Evolutionary conservation across 2,888 invertebrate genomes (phyloP).

Genomic region (Cerastis rubricosa): DNA sequence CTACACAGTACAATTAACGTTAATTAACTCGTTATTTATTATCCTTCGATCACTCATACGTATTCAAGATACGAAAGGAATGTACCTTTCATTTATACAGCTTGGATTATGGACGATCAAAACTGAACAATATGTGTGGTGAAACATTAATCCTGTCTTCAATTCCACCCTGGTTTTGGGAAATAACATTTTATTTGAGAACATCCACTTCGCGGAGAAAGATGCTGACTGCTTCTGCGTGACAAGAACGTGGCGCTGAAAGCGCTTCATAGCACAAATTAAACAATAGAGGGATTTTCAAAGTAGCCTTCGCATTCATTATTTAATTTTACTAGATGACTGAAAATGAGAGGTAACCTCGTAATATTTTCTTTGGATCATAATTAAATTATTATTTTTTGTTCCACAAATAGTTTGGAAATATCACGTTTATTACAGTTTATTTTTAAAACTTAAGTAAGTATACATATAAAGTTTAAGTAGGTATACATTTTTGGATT

Average conservation of each 20-base stretch:
- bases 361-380: neutral
- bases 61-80: constrained; percentile 40
- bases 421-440: neutral
- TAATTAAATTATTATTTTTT: neutral
- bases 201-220: neutral
- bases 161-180: neutral
- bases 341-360: neutral
- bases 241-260: neutral
- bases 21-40: constrained; percentile 59
- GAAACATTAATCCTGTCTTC: neutral
- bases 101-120: neutral
- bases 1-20: constrained; percentile 39
- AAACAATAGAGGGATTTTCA: neutral
- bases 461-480: too few species aligned
- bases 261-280: neutral
- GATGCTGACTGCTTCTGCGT: neutral
- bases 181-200: neutral
- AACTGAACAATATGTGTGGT: neutral
- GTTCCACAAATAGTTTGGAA: neutral
- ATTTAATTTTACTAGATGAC: neutral
- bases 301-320: neutral
- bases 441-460: neutral
- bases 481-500: neutral
- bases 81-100: constrained; percentile 12
- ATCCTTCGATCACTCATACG: constrained; percentile 44